Evolutionary conservation across 2,888 invertebrate genomes (phyloP).

Genomic region (Oscheius sp.): DNA sequence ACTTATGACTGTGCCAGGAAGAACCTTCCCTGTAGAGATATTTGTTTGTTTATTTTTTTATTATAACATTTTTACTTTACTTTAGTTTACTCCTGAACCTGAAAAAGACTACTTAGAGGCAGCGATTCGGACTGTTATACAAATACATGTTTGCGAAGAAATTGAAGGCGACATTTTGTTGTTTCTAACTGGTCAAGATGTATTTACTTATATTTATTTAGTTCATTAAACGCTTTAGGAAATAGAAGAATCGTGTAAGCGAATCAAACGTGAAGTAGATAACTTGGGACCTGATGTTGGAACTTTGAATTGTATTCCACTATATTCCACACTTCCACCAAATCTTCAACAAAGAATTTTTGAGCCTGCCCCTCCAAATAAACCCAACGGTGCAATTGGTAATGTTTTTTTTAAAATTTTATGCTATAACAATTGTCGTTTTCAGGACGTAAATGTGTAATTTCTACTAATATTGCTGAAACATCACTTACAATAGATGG

Average conservation of each 20-base stretch:
- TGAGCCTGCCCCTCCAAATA: constrained; percentile 91
- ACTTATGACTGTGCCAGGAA: constrained; percentile 95
- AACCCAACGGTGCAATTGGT: constrained; percentile 87
- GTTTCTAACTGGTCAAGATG: constrained; percentile 84
- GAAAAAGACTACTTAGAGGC: constrained; percentile 97
- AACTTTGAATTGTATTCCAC: constrained; percentile 94
- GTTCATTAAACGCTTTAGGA: constrained; percentile 74
- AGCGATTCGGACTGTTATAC: constrained; percentile 94
- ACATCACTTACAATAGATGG: constrained; percentile 98
- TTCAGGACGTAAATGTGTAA: constrained; percentile 76
- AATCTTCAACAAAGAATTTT: constrained; percentile 89
- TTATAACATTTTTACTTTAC: no score
- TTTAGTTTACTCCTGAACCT: constrained; percentile 91
- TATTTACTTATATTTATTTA: constrained; percentile 51
- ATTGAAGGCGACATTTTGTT: constrained; percentile 85
- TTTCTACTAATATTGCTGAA: constrained; percentile 98
- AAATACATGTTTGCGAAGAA: constrained; percentile 86
- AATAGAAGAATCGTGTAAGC: constrained; percentile 98
- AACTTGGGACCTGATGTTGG: constrained; percentile 89
- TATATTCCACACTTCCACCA: constrained; percentile 97
- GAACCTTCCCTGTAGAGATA: constrained; percentile 94
- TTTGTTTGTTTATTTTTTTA: constrained; percentile 74
- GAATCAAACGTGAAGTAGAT: constrained; percentile 93
- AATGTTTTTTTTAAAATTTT: neutral
- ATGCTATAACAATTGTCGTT: neutral